Conservation (phyloP, 2,113 vertebrate genomes). For the Falco punctatus region DNA sequence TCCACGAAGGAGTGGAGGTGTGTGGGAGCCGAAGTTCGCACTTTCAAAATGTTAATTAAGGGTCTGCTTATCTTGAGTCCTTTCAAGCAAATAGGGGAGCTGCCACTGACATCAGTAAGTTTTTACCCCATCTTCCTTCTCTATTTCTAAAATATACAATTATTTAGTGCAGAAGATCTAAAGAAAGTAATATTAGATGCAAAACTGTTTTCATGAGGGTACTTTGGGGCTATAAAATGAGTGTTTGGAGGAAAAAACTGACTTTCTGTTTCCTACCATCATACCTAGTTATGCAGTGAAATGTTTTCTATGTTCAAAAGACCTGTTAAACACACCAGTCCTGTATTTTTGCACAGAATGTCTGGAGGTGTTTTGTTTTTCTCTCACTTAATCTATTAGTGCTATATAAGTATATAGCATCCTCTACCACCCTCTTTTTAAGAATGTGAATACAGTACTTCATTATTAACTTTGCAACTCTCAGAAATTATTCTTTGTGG, state of each 20-base stretch:
- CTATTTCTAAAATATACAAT: background rate
- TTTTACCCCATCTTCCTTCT: background rate
- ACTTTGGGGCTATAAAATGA: background rate
- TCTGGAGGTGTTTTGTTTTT: conserved; percentile 1
- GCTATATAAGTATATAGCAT: background rate
- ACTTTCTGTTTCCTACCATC: background rate
- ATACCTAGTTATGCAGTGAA: background rate
- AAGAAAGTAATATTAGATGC: background rate
- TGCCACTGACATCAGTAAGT: background rate
- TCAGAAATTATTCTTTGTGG: background rate
- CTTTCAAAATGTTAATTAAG: background rate
- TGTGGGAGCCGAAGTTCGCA: background rate
- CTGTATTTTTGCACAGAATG: background rate
- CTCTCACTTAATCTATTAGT: background rate
- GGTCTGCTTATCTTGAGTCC: background rate
- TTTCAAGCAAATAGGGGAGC: background rate
- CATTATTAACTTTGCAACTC: background rate
- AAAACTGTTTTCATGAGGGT: background rate
- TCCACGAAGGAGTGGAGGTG: background rate
- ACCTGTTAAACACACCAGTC: background rate
- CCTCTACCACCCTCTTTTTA: background rate
- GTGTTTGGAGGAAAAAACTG: background rate
- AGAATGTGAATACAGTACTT: background rate
- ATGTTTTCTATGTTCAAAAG: background rate
- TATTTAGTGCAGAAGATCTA: background rate